These are phyloP conservation scores for Siniperca undulata DNA, from an alignment of 2,797 vertebrate genomes.

Conservation along the genomic window DNA sequence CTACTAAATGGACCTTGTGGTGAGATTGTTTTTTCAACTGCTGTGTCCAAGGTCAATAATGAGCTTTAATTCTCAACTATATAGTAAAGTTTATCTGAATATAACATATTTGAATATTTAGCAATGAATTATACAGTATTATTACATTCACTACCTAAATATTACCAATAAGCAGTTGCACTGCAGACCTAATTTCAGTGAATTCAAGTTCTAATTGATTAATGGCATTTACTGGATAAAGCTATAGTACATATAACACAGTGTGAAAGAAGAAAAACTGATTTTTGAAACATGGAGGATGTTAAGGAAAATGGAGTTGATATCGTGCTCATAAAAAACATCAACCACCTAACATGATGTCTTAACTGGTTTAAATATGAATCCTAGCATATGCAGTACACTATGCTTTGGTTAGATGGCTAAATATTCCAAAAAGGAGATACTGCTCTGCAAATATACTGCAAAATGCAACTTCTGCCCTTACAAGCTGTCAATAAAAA, in stretches of 20 bases:
- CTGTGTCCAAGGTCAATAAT: background rate
- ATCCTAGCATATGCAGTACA: background rate
- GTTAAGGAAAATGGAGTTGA: slow-evolving; percentile 12
- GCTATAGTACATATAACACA: slow-evolving; percentile 17
- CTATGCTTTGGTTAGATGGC: slow-evolving; percentile 38
- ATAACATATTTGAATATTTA: slow-evolving; percentile 31
- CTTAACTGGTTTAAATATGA: slow-evolving; percentile 36
- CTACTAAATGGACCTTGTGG: background rate
- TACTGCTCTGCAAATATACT: slow-evolving; percentile 22
- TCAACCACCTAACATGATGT: slow-evolving; percentile 9
- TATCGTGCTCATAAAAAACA: slow-evolving; percentile 25
- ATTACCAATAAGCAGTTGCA: slow-evolving; percentile 29
- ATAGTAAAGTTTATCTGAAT: slow-evolving; percentile 10
- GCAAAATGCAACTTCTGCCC: slow-evolving; percentile 19
- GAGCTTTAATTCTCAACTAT: slow-evolving; percentile 3
- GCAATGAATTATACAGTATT: slow-evolving; percentile 3
- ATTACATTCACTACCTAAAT: slow-evolving; percentile 30
- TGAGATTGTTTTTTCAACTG: background rate
- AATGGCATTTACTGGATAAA: slow-evolving; percentile 19
- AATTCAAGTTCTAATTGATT: slow-evolving; percentile 15
- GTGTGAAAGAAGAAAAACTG: background rate
- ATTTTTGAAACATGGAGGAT: background rate
- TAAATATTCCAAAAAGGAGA: slow-evolving; percentile 44
- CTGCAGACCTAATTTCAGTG: slow-evolving; percentile 1
- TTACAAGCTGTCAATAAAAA: slow-evolving; percentile 21